Percentiles rank a stretch among this genome's conserved stretches.
Evolutionary conservation across 2,888 invertebrate genomes (phyloP).

Genomic region (Drosophila anomelani): DNA sequence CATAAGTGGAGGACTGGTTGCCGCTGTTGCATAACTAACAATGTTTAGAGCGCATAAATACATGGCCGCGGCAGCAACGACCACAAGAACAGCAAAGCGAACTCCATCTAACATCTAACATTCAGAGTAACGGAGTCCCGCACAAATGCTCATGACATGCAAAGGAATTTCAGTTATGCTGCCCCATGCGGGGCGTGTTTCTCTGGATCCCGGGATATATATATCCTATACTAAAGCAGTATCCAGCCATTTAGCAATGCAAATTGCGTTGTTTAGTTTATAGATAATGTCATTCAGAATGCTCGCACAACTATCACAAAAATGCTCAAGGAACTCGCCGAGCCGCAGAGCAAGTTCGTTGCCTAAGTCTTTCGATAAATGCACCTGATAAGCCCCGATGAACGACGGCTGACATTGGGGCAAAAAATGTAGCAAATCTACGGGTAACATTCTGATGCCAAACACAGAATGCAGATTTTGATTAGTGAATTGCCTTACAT

Average conservation of each 20-base stretch:
- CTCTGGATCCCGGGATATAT: conserved; percentile 1
- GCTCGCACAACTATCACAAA: conserved; percentile 65
- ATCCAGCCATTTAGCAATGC: conserved; percentile 75
- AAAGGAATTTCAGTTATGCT: conserved; percentile 73
- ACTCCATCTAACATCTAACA: conserved; percentile 54
- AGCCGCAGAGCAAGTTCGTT: conserved; percentile 62
- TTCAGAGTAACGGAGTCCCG: conserved; percentile 70
- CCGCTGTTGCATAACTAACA: conserved; percentile 78
- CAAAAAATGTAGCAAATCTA: conserved; percentile 11
- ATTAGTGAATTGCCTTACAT: conserved; percentile 14
- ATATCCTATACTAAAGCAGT: neutral
- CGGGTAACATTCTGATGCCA: conserved; percentile 7
- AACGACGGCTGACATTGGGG: conserved; percentile 57
- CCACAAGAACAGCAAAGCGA: conserved; percentile 11
- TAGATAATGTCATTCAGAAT: conserved; percentile 80
- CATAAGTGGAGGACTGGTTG: conserved; percentile 66
- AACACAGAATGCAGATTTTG: conserved; percentile 10
- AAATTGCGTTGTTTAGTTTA: conserved; percentile 75
- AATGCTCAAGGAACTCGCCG: conserved; percentile 65
- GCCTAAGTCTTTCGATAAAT: conserved; percentile 61
- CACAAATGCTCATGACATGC: conserved; percentile 77
- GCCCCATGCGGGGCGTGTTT: conserved; percentile 42
- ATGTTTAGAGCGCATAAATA: conserved; percentile 78
- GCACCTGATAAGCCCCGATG: conserved; percentile 59
- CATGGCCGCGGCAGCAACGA: conserved; percentile 56